These are phyloP conservation scores for Drosophila jambulina DNA, from an alignment of 1,140 invertebrate species.

Conservation along the genomic window DNA sequence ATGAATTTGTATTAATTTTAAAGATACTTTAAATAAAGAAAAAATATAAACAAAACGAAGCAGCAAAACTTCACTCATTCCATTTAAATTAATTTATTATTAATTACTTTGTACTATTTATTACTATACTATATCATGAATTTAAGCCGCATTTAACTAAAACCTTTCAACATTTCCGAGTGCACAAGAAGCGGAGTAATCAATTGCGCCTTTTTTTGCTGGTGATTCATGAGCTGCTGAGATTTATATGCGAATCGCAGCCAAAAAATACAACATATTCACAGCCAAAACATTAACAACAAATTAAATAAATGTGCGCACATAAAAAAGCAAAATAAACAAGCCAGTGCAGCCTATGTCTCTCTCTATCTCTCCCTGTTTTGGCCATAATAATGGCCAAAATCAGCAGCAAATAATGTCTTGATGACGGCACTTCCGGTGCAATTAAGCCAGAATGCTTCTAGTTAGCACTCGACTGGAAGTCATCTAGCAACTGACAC, in stretches of 20 bases:
- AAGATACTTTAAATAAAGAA: no score
- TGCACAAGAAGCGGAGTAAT: conserved; percentile 8
- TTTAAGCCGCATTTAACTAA: not conserved
- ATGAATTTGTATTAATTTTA: no score
- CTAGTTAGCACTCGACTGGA: conserved; percentile 49
- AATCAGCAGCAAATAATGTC: conserved; percentile 40
- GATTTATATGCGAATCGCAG: conserved; percentile 57
- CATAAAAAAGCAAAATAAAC: conserved; percentile 51
- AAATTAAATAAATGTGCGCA: conserved; percentile 62
- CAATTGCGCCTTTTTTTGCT: not conserved
- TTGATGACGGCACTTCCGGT: conserved; percentile 74
- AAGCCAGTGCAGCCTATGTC: conserved; percentile 27
- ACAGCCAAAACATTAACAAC: conserved; percentile 53
- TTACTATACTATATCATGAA: no score
- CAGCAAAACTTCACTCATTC: not conserved
- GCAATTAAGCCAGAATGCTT: conserved; percentile 65
- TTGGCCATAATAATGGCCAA: conserved; percentile 37
- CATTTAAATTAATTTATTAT: no score
- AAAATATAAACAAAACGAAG: not conserved
- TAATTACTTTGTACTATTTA: no score
- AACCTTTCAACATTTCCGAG: not conserved
- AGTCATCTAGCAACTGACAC: conserved; percentile 55
- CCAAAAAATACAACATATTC: conserved; percentile 32
- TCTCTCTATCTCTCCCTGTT: not conserved
- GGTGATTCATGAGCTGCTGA: conserved; percentile 55